Conservation (phyloP, 2,888 invertebrate species). For the Apocheima hispidaria region DNA sequence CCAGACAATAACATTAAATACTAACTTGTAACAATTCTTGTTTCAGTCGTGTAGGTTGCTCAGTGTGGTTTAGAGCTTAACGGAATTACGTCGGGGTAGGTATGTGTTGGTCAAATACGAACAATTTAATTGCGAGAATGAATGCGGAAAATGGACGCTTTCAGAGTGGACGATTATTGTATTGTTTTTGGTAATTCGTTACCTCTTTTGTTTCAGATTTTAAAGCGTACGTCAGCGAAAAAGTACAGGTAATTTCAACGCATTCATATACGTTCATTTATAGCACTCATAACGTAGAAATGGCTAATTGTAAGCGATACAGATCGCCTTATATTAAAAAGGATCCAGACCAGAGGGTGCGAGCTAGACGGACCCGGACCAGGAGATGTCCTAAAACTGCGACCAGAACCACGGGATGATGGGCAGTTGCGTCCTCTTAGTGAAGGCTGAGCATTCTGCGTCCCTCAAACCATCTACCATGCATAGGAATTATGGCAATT, state of each 20-base stretch:
- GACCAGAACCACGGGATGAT: too few species aligned
- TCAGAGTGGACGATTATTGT: conserved; percentile 21
- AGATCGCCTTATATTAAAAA: too few species aligned
- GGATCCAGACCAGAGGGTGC: too few species aligned
- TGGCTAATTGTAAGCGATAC: too few species aligned
- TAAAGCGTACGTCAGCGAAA: conserved; percentile 36
- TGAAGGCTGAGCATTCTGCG: too few species aligned
- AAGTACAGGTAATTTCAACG: conserved; percentile 42
- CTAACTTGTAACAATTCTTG: too few species aligned
- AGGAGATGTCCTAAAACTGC: too few species aligned
- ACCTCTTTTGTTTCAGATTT: conserved; percentile 46
- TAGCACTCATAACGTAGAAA: neutral
- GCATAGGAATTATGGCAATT: too few species aligned
- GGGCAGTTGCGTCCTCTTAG: too few species aligned
- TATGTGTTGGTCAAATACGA: conserved; percentile 37
- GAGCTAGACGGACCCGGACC: too few species aligned
- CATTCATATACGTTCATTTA: neutral
- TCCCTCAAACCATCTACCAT: too few species aligned
- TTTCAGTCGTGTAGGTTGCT: neutral
- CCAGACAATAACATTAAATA: too few species aligned
- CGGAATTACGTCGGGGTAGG: conserved; percentile 32
- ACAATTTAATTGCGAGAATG: conserved; percentile 34
- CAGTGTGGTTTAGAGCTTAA: conserved; percentile 22
- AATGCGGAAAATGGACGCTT: conserved; percentile 26
- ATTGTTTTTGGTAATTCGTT: conserved; percentile 29